Percentiles rank a stretch among this genome's conserved stretches.
These are phyloP conservation scores for Mellilla xanthometata DNA, from an alignment of 2,888 invertebrate genomes.

Conservation along the genomic window DNA sequence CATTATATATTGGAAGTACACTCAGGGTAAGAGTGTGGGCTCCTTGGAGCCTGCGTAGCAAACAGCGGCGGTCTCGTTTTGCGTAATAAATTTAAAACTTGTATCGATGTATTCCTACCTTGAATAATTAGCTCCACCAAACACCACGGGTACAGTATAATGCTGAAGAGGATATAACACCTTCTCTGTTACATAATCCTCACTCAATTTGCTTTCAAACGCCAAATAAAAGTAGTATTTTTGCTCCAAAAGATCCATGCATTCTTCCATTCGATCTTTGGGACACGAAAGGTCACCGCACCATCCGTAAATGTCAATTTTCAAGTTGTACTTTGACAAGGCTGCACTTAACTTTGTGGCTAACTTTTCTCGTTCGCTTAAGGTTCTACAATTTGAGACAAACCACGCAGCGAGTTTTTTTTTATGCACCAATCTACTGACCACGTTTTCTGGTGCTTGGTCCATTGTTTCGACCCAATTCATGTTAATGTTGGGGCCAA, in stretches of 20 bases:
- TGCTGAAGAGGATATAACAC: conserved; percentile 71
- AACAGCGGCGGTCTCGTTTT: too few species aligned
- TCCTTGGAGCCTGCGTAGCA: too few species aligned
- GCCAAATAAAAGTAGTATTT: conserved; percentile 68
- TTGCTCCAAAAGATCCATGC: conserved; percentile 47
- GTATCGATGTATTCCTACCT: conserved; percentile 56
- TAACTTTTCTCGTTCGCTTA: conserved; percentile 39
- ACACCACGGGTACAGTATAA: conserved; percentile 85
- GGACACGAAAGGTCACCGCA: conserved; percentile 58
- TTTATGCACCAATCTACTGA: conserved; percentile 46
- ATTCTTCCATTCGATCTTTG: conserved; percentile 48
- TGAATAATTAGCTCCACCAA: conserved; percentile 86
- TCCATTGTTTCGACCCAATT: conserved; percentile 48
- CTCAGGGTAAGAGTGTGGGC: too few species aligned
- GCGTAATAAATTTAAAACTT: too few species aligned
- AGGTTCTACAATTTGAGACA: conserved; percentile 53
- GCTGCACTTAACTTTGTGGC: conserved; percentile 37
- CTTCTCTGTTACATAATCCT: conserved; percentile 68
- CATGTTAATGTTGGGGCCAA: conserved; percentile 64
- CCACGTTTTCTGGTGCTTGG: conserved; percentile 39
- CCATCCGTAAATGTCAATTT: conserved; percentile 59
- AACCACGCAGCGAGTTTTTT: conserved; percentile 66
- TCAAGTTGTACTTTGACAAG: conserved; percentile 44
- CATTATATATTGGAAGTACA: too few species aligned
- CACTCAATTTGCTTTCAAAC: conserved; percentile 60